phyloP scores from a whole-genome alignment of 2,888 invertebrate species.

The Acanthococcus lagerstroemiae region DNA sequence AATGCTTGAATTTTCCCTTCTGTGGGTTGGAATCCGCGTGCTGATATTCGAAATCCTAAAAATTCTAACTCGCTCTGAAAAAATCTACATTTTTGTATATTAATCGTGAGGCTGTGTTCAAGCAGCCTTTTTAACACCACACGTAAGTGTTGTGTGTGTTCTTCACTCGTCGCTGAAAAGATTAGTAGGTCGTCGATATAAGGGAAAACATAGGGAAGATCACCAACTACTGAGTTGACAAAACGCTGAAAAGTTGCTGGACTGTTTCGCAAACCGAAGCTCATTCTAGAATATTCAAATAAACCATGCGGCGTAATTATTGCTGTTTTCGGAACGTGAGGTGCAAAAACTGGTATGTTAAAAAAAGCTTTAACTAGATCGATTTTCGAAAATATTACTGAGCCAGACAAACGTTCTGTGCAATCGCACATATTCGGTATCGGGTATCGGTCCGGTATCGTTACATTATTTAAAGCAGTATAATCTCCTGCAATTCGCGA shows the following conservation, averaged over 20 bases:
- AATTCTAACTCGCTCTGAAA: constrained; percentile 19
- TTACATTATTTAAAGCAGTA: constrained; percentile 37
- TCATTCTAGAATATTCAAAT: constrained; percentile 39
- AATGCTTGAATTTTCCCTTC: constrained; percentile 27
- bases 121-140: constrained; percentile 32
- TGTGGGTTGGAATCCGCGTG: constrained; percentile 28
- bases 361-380: constrained; percentile 37
- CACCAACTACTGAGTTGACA: constrained; percentile 20
- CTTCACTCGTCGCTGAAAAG: constrained; percentile 32
- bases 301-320: constrained; percentile 39
- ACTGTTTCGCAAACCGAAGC: constrained; percentile 40
- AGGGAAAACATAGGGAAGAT: constrained; percentile 25
- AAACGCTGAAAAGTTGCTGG: constrained; percentile 38
- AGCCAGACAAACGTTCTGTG: constrained; percentile 32
- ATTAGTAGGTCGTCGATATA: constrained; percentile 40
- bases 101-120: constrained; percentile 35
- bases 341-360: constrained; percentile 37
- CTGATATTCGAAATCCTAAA: constrained; percentile 31
- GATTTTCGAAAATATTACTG: constrained; percentile 35
- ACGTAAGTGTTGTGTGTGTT: constrained; percentile 34
- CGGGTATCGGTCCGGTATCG: constrained; percentile 39
- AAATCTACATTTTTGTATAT: constrained; percentile 36
- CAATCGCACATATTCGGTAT: constrained; percentile 38
- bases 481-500: constrained; percentile 39
- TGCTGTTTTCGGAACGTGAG: constrained; percentile 38